These are phyloP conservation scores for Ceratotherium simum DNA, from an alignment of 2,113 vertebrate species.

Conservation along the genomic window DNA sequence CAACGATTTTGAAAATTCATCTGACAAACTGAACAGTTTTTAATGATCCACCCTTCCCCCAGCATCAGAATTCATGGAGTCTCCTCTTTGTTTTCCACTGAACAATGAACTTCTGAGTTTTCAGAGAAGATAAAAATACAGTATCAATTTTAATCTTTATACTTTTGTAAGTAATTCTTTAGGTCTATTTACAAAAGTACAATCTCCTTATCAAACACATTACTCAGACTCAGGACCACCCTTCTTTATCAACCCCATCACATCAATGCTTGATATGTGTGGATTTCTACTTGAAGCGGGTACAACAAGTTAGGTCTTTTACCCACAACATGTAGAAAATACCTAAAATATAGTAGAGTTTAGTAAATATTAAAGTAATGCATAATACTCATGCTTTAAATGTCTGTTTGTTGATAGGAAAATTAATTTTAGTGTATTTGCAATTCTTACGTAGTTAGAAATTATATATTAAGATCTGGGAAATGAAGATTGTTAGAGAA, in stretches of 20 bases:
- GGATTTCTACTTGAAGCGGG: not conserved
- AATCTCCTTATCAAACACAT: not conserved
- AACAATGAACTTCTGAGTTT: accelerated
- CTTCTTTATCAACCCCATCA: not conserved
- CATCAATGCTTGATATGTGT: not conserved
- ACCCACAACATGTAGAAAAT: not conserved
- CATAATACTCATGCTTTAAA: not conserved
- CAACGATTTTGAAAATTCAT: constrained; percentile 51
- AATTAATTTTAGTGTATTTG: not conserved
- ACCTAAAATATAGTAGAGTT: not conserved
- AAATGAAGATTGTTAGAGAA: not conserved
- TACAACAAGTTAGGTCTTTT: not conserved
- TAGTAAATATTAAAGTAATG: not conserved
- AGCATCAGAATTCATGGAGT: not conserved
- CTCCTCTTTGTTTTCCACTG: constrained; percentile 61
- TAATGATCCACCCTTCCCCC: constrained; percentile 46
- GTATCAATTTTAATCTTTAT: constrained; percentile 11
- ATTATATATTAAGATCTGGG: not conserved
- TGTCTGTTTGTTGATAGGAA: not conserved
- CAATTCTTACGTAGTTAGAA: not conserved
- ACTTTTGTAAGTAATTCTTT: constrained; percentile 4
- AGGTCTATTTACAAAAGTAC: not conserved
- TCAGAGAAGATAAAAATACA: constrained; percentile 23
- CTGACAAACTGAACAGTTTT: not conserved
- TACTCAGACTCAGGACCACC: not conserved